phyloP scores from a whole-genome alignment of 2,888 invertebrate species.

The Mythimna albipuncta region DNA sequence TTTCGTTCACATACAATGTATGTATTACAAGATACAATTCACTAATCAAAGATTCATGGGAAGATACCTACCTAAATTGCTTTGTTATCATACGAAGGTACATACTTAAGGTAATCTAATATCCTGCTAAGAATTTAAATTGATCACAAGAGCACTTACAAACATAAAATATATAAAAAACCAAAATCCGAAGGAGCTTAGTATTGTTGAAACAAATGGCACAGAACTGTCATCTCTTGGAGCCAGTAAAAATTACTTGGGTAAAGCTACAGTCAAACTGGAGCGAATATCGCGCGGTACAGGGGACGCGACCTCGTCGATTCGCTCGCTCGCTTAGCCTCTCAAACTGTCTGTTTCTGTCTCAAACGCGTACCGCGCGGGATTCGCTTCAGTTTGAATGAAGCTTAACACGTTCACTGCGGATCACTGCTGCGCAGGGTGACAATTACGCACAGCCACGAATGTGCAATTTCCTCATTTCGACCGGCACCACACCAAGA shows the following conservation, averaged over 20 bases:
- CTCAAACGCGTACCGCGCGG: too few species aligned
- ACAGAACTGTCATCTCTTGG: constrained; percentile 18
- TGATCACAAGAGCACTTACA: constrained; percentile 50
- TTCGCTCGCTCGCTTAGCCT: too few species aligned
- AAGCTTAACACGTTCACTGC: too few species aligned
- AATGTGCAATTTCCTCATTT: too few species aligned
- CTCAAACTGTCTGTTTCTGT: too few species aligned
- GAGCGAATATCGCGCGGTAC: too few species aligned
- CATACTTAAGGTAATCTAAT: constrained; percentile 46
- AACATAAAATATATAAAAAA: constrained; percentile 36
- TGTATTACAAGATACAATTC: constrained; percentile 57
- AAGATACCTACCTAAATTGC: constrained; percentile 47
- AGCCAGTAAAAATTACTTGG: constrained; percentile 4
- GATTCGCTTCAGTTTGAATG: too few species aligned
- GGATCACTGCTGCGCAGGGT: too few species aligned
- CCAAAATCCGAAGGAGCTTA: constrained; percentile 29
- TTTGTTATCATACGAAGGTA: constrained; percentile 38
- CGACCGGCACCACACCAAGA: too few species aligned
- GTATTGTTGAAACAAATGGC: constrained; percentile 10
- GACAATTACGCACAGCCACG: too few species aligned
- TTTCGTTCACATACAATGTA: constrained; percentile 60
- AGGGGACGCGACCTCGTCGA: too few species aligned
- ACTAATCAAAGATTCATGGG: constrained; percentile 61
- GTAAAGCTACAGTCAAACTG: too few species aligned
- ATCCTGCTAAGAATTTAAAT: constrained; percentile 46